Evolutionary conservation across 2,888 invertebrate genomes (phyloP), one percentile per base, ranked within the genome.

Genomic region (Alloplasta piceator): DNA sequence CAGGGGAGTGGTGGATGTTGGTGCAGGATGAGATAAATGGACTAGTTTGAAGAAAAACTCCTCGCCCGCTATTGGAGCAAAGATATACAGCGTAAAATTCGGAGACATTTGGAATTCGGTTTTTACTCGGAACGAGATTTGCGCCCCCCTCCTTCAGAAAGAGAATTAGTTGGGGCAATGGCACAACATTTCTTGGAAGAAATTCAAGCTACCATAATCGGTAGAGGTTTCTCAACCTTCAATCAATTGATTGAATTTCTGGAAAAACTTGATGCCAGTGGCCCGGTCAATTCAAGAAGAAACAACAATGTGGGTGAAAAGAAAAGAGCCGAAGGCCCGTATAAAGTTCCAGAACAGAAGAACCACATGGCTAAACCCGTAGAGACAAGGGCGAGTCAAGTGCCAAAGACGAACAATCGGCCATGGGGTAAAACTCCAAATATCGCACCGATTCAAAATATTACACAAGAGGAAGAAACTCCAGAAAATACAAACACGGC

Each of bases 1-100:
- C 70, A 1, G 60, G 48, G 5, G 48, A 70, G 9, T 48, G 58
- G 48, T 60, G 70, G 70, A 12, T 60, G 0, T 0, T 70, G 1
- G 70, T 70, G 0, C 14, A 60, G 4, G 48, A 70, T 5, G 12
- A 60, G 5, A 6, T 58, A 1, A 9, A 58, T 2, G 10, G 4
- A 1, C 5, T 38, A 6, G 38, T 2, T 55, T 1, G 46, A 48
- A 7, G 9, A 10, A 0, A 46, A 38, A 6, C 48, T 60, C 38
- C 26, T 6, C 2, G 14, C 26, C 1, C 14, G 70, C 6, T 70
- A 9, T n/a, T 60, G 70, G 70, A 48, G 58, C 48, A 1, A 38
- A 0, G 70, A 60, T 3, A 36, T 56, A 0, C 60, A 68, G 16
- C 6, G 10, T 1, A 68, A 41, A 16, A 16, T 56, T 0, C 4